Conservation (phyloP, 23 tunicate genomes). For the Halocynthia aurantium region DNA sequence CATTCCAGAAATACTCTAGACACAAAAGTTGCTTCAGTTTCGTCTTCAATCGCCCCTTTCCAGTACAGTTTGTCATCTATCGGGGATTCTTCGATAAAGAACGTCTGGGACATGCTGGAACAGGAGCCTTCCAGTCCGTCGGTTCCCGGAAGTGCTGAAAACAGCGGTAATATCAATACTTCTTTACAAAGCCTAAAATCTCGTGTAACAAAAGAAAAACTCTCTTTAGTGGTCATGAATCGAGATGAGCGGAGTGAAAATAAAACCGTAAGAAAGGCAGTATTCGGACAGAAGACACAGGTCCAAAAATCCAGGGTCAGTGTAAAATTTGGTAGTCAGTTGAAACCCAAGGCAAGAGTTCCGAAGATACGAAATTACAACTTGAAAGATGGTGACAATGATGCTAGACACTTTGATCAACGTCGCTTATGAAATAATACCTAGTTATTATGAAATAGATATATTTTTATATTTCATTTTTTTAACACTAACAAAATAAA, state of each 20-base stretch:
- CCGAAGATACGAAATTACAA: slow-evolving; percentile 77
- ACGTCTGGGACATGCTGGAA: slow-evolving; percentile 56
- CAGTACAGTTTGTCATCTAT: slow-evolving; percentile 39
- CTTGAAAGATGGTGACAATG: slow-evolving; percentile 41
- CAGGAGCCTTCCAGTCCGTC: slow-evolving; percentile 77
- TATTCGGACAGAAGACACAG: not conserved
- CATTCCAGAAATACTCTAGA: too few relatives aligned
- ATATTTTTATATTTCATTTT: too few relatives aligned
- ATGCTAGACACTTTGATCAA: too few relatives aligned
- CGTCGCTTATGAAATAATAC: too few relatives aligned
- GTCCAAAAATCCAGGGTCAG: not conserved
- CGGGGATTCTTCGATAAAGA: slow-evolving; percentile 47
- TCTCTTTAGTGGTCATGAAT: not conserved
- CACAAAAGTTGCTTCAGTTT: too few relatives aligned
- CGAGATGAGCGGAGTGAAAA: too few relatives aligned
- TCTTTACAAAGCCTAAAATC: not conserved
- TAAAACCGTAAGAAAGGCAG: too few relatives aligned
- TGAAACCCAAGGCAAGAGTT: not conserved
- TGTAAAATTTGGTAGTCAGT: too few relatives aligned
- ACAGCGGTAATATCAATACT: slow-evolving; percentile 7
- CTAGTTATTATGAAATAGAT: too few relatives aligned
- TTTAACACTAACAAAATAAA: too few relatives aligned
- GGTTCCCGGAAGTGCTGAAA: slow-evolving; percentile 15
- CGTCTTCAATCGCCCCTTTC: not conserved
- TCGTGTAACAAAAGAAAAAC: not conserved